Percentiles rank a stretch among this genome's conserved stretches.
Evolutionary conservation across 2,113 vertebrate genomes (phyloP).

Genomic region (Gavia stellata): DNA sequence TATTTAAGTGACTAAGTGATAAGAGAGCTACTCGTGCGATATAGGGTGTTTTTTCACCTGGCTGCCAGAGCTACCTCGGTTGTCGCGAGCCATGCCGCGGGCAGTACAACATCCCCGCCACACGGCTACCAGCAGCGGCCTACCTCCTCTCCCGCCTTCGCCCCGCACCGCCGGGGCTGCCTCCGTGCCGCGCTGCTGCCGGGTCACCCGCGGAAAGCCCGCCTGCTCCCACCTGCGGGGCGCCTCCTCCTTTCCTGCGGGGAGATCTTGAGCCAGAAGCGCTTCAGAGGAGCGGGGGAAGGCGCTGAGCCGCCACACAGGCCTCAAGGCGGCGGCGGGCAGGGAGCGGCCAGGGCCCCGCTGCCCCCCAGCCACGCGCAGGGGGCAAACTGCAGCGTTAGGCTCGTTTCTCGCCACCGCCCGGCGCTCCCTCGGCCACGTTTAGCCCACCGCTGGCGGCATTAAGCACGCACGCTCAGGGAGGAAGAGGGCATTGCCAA

Average conservation of each 20-base stretch:
- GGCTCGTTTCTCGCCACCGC: background rate
- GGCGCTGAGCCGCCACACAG: background rate
- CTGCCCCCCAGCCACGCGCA: no score
- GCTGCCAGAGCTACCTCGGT: accelerated
- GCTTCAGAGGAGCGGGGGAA: background rate
- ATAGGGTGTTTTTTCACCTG: accelerated
- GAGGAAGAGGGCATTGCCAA: no score
- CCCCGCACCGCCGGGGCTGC: background rate
- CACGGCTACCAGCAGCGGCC: background rate
- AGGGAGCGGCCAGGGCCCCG: no score
- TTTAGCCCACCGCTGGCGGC: background rate
- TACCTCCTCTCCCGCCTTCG: background rate
- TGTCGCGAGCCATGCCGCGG: accelerated
- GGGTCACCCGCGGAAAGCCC: background rate
- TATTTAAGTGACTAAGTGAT: no score
- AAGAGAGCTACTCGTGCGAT: background rate
- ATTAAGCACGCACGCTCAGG: accelerated
- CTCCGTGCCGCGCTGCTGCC: background rate
- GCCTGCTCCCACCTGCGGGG: background rate
- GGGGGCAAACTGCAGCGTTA: background rate
- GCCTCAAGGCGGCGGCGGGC: background rate
- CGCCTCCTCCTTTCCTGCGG: background rate
- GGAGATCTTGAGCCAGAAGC: background rate
- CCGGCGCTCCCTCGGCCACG: background rate
- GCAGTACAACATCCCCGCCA: accelerated